Evolutionary conservation across 2,888 invertebrate species (phyloP), one percentile per base, ranked within the genome.

Genomic region (Argynnis bischoffii): DNA sequence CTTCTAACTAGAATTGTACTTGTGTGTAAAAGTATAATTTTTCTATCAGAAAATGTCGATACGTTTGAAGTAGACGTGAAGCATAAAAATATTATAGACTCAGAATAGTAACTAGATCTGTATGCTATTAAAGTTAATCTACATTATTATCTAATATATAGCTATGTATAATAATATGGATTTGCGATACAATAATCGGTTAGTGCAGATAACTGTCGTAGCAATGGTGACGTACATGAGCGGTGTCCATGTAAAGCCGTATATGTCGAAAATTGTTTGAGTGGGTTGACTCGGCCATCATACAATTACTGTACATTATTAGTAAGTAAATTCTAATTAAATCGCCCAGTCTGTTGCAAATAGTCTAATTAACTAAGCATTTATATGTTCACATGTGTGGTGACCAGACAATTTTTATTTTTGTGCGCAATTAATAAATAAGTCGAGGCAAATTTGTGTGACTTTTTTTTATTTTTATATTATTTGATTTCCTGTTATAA

Each of bases 391-490:
- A 87, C 83, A 77, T 80, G 81, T 85, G 86, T 85, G 85, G 85
- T 86, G 88, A 88, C 89, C 86, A 87, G 86, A 85, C 83, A 81
- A 79, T 81, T 80, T 83, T 85, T 83, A 83, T 75, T 84, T 89
- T 87, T 86, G 79, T 86, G 86, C 83, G 85, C 85, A 84, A 84
- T 85, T 83, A 88, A 86, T 86, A 86, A 85, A 84, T 86, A 88
- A 85, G 82, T 86, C 76, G 80, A 83, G 81, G 84, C 76, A 68
- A 78, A 69, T 70, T 70, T 63, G 35, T 65, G 79, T 76, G 70
- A 21, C 31, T 46, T 61, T 60, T 47, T 35, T 16, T 15, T 72
- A 11, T 35, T 35, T 11, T 41, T 74, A 90, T 67, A 87, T 78
- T 64, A 91, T 87, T 80, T 90, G 90, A 74, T 92, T 91, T 51